Conservation (phyloP, 1,140 invertebrate genomes). For the Bombus difficillimus region DNA sequence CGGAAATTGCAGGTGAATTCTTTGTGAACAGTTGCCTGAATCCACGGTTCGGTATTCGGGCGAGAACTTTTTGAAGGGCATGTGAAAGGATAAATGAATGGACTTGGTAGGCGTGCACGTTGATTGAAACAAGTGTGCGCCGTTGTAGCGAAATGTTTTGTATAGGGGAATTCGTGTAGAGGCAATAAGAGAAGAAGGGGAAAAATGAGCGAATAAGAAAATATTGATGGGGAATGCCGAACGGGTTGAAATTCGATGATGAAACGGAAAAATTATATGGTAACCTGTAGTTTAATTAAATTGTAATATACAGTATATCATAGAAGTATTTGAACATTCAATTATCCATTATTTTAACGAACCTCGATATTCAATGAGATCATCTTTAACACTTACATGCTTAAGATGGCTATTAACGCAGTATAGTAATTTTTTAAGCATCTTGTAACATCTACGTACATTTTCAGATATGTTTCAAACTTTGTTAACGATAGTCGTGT, state of each 20-base stretch:
- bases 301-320: too few species aligned
- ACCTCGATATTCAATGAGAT: too few species aligned
- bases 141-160: not conserved
- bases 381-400: too few species aligned
- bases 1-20: slow-evolving; percentile 69
- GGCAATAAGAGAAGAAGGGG: not conserved
- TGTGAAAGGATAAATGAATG: slow-evolving; percentile 42
- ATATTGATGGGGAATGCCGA: not conserved
- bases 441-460: too few species aligned
- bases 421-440: too few species aligned
- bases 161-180: not conserved
- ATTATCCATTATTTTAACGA: too few species aligned
- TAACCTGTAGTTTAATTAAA: not conserved
- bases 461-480: too few species aligned
- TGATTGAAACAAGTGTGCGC: slow-evolving; percentile 35
- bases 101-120: slow-evolving; percentile 23
- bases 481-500: too few species aligned
- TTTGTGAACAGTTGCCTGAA: slow-evolving; percentile 51
- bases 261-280: not conserved
- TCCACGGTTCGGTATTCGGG: slow-evolving; percentile 45
- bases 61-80: slow-evolving; percentile 33
- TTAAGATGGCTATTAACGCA: too few species aligned
- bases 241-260: not conserved
- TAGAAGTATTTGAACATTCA: too few species aligned
- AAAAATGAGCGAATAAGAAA: not conserved